Conservation (phyloP, 1,140 invertebrate species). For the Zaprionus africanus region DNA sequence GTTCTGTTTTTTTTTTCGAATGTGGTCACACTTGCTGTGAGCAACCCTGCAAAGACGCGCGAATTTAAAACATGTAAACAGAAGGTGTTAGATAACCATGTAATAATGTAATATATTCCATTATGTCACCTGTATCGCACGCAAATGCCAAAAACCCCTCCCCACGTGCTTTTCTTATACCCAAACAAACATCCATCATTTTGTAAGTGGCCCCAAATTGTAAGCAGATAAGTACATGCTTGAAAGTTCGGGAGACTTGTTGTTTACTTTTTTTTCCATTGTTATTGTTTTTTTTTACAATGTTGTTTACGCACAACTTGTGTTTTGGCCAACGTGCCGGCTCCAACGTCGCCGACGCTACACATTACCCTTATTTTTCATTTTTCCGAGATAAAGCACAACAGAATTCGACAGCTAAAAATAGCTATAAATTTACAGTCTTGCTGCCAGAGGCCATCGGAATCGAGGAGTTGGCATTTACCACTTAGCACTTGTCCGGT, state of each 20-base stretch:
- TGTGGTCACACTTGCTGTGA: constrained; percentile 1
- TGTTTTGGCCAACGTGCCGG: constrained; percentile 67
- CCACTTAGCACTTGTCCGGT: constrained; percentile 63
- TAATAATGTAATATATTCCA: constrained; percentile 16
- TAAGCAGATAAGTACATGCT: constrained; percentile 50
- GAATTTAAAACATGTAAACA: constrained; percentile 1
- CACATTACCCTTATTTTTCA: constrained; percentile 54
- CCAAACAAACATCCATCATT: constrained; percentile 27
- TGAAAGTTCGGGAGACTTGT: constrained; percentile 34
- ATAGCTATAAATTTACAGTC: constrained; percentile 58
- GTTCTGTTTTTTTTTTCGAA: neutral
- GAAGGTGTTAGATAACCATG: neutral
- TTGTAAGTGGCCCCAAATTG: constrained; percentile 28
- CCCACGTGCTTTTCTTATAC: neutral
- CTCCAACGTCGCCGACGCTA: constrained; percentile 55
- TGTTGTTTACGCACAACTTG: constrained; percentile 62
- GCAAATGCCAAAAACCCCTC: constrained; percentile 1
- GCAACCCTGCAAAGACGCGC: constrained; percentile 8
- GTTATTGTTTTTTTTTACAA: constrained; percentile 56
- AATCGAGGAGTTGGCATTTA: constrained; percentile 46
- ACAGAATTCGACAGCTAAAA: constrained; percentile 55
- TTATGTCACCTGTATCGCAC: constrained; percentile 23
- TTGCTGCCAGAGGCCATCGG: constrained; percentile 26
- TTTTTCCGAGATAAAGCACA: constrained; percentile 58
- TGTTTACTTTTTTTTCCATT: constrained; percentile 48